A percentile compares a stretch with the other conserved stretches of the same genome.
Evolutionary conservation across 2,797 vertebrate species (phyloP).

Genomic region (Darevskia nairensis): DNA sequence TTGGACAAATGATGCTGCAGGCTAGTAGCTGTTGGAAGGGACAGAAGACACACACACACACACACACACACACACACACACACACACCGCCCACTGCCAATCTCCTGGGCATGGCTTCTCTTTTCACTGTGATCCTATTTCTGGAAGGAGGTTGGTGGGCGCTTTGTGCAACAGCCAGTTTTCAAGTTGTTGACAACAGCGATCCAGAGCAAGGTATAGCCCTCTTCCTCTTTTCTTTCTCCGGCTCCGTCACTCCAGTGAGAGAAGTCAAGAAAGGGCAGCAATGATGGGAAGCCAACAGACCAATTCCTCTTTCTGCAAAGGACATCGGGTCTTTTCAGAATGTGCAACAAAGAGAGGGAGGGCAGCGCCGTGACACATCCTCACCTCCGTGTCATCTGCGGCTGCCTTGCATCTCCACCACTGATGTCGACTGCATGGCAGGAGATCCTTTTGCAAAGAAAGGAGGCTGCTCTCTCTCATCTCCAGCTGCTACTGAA

Average conservation of each 20-base stretch:
- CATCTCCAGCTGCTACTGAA: not conserved
- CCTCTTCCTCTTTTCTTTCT: not conserved
- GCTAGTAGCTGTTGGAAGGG: constrained; percentile 14
- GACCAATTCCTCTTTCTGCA: not conserved
- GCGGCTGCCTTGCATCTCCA: not conserved
- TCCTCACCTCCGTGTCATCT: not conserved
- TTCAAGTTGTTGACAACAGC: not conserved
- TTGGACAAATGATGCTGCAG: not conserved
- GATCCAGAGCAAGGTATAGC: not conserved
- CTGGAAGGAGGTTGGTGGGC: not conserved
- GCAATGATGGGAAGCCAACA: not conserved
- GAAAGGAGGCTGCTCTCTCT: not conserved
- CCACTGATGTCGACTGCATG: not conserved
- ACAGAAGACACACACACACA: not conserved
- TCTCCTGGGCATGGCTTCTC: not conserved
- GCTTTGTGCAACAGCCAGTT: not conserved
- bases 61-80: not conserved
- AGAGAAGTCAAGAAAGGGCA: not conserved
- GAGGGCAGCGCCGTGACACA: not conserved
- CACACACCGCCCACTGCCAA: not conserved
- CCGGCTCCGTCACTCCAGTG: accelerated
- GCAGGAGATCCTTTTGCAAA: not conserved
- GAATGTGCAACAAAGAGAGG: not conserved
- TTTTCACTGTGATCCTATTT: not conserved
- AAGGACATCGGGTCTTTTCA: not conserved